Base-by-base conservation (phyloP, 1,140 invertebrate species). In the Apis cerana region DNA sequence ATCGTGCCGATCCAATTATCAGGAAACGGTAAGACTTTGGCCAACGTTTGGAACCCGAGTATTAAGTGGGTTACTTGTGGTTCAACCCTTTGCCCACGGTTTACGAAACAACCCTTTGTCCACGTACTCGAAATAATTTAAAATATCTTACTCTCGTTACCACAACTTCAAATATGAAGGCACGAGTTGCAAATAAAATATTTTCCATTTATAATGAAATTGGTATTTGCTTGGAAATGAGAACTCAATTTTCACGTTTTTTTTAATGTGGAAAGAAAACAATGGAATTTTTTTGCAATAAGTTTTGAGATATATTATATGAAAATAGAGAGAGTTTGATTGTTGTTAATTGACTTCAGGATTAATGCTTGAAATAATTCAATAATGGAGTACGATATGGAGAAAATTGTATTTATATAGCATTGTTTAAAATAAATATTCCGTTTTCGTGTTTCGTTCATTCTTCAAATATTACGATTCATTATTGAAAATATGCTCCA, bases 1-100 rank as follows among this genome's bases (percentile, higher is more conserved):
- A 82, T 82, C 74, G 80, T 48, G 54, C 56, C 64, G 80, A 82
- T 68, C 80, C 80, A 82, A 77, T 82, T 82, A 82, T 65, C 80
- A 27, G 21, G 80, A 69, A 61, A 77, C 80, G 48, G 64, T 58
- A 69, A 77, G 80, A 48, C 27, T 23, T 50, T 77, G 71, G 27
- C 54, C 80, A 69, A 77, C 72, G 80, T 15, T 43, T 65, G 80
- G 74, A 76, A 82, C 27, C 80, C 65, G 80, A 61, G 74, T 70
- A 76, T 77, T 76, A 82, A 82, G 56, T 69, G 50, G 74, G 80
- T 82, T 77, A 77, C 74, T 62, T 43, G 21, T 52, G 74, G 27
- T 77, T 48, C 43, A 61, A 54, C 48, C 74, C 74, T 58, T 67
- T 67, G 48, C 74, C 56, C 77, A 75, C 58, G 62, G 52, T 74